Base-by-base conservation (phyloP, 2,888 invertebrate species). In the Tenthredo mesomela region DNA sequence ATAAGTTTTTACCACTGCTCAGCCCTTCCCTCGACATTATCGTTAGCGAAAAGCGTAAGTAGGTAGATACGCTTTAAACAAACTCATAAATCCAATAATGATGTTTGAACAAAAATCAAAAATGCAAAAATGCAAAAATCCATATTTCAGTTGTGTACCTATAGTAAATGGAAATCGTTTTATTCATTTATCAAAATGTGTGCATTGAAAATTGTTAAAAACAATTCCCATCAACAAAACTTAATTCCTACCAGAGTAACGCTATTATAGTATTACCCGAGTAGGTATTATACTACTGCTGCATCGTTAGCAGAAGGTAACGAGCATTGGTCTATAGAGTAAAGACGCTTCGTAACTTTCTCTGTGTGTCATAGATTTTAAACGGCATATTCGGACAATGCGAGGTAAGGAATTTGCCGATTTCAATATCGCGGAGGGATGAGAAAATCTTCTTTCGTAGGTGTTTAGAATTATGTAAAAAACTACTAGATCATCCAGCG, bases 301-400 rank as follows among this genome's bases (percentile, higher is more conserved):
- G 40, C 12, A 80, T 71, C 84, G 84, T 75, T 84, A 84, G 84
- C 43, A 33, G 37, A 73, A 61, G 84, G 71, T 75, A 61, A 61
- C 84, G 29, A 70, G 84, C 77, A 40, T 58, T n/a, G 71, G 58
- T 73, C 43, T 47, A 54, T 33, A 37, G 37, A 40, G 15, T 47
- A 71, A 7, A 54, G 90, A 90, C 89, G 89, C 91, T 91, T 91
- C 91, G 88, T 87, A 89, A 92, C 92, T 92, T 92, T 92, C 92
- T 92, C 92, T 89, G 90, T 89, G 88, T 88, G 88, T 88, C 89
- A 89, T 50, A 86, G 85, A 89, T 89, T 90, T 91, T 90, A 43
- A 50, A 40, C 82, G 58, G 77, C 58, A 85, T 89, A 88, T 91
- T 89, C 89, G 90, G 87, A 89, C 89, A 90, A 89, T 89, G 91